Base-by-base conservation (phyloP, 2,113 vertebrate species). In the Hoplias malabaricus region DNA sequence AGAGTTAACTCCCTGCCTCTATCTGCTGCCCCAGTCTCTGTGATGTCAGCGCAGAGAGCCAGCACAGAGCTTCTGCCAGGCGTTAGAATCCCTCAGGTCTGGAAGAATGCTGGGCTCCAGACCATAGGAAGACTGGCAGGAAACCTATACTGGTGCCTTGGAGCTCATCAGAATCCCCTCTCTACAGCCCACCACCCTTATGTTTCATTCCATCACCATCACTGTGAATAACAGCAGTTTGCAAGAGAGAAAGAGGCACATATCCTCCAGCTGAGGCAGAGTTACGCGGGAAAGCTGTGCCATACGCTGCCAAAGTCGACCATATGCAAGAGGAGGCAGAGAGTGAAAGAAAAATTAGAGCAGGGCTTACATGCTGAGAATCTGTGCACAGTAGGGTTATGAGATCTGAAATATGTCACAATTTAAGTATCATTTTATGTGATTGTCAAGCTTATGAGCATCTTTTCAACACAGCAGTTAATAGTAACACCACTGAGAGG, bases 201-300 rank as follows among this genome's bases (percentile, higher is more conserved):
- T 73, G 56, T 73, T 77, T 65, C 54, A 69, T 61, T 80, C 16
- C 43, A 36, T 81, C 79, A 77, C 48, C 66, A 38, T 68, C 70
- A 79, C 31, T 50, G 61, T 42, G 53, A 42, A 72, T 72, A 56
- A 73, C 62, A 48, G 62, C 61, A 50, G 38, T 46, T 25, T 70
- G 66, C 46, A 14, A 33, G 53, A 36, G n/a, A 74, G 12, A 36
- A 25, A 62, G 54, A 14, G 70, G 19, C 9, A 61, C 29, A 25
- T 43, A 63, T 63, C 59, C 42, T 12, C 43, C n/a, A 61, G 57
- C 23, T 63, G 65, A 63, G 42, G 31, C 40, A 11, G 42, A 36
- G 23, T n/a, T 48, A 34, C 19, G 25, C n/a, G 19, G 40, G 48
- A 46, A 48, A 66, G 62, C 16, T 27, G 13, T 67, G 4, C 48